A percentile compares a stretch with the other conserved stretches of the same genome.
phyloP scores from a whole-genome alignment of 2,113 vertebrate genomes.

The Meles meles region DNA sequence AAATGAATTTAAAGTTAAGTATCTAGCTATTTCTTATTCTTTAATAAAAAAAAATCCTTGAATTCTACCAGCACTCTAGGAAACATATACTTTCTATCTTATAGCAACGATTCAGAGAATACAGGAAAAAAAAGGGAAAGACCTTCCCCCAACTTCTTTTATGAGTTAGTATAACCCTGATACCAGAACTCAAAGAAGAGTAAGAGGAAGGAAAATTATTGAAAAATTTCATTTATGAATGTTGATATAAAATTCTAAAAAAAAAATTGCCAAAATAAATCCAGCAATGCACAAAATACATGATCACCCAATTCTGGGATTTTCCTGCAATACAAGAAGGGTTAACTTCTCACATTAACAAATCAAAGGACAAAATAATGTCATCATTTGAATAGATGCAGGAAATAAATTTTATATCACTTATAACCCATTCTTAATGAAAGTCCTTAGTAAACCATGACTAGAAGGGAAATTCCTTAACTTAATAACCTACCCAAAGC shows the following conservation, averaged over 20 bases:
- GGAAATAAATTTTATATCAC: neutral
- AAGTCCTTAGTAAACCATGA: neutral
- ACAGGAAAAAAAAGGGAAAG: neutral
- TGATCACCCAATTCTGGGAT: neutral
- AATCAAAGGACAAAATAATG: neutral
- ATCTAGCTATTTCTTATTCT: neutral
- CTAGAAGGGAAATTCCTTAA: neutral
- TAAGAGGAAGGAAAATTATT: neutral
- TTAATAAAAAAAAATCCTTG: neutral
- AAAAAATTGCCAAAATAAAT: conserved; percentile 3
- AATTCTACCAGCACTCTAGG: neutral
- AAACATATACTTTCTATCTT: neutral
- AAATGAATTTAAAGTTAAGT: neutral
- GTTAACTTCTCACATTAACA: neutral
- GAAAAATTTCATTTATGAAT: neutral
- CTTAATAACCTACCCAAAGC: neutral
- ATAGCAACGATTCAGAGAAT: neutral
- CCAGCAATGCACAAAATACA: neutral
- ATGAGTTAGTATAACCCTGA: neutral
- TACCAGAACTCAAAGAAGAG: neutral
- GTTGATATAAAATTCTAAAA: neutral
- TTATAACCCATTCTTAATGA: neutral
- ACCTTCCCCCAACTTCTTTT: neutral
- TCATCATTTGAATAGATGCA: neutral
- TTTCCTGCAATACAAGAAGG: conserved; percentile 7